Percentiles rank a stretch among this genome's conserved stretches.
phyloP scores from a whole-genome alignment of 1,140 invertebrate species.

The Chironomus tepperi region DNA sequence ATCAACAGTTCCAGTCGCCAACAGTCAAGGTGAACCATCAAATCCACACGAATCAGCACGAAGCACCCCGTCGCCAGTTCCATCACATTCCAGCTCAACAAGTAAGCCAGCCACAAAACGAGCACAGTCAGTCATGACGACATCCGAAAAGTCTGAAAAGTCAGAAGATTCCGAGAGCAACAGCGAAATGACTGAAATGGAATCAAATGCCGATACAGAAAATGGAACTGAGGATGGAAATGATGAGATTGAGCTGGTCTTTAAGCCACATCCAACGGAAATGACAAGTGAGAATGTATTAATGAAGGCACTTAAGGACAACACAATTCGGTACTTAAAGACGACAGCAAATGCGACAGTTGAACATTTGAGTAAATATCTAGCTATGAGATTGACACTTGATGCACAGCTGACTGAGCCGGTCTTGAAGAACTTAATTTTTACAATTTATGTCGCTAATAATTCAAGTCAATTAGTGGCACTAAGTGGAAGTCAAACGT shows the following conservation, averaged over 20 bases:
- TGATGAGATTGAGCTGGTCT: conserved; percentile 90
- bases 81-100: conserved; percentile 53
- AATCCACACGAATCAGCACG: conserved; percentile 54
- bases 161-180: conserved; percentile 53
- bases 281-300: conserved; percentile 76
- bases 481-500: conserved; percentile 75
- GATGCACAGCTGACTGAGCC: conserved; percentile 69
- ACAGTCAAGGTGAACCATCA: conserved; percentile 40
- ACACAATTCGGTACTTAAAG: conserved; percentile 82
- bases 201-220: conserved; percentile 67
- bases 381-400: conserved; percentile 83
- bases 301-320: conserved; percentile 73
- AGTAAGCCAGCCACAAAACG: conserved; percentile 48
- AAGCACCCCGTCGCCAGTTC: conserved; percentile 56
- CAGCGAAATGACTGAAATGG: conserved; percentile 51
- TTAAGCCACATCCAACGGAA: conserved; percentile 90
- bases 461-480: conserved; percentile 72
- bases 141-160: conserved; percentile 43
- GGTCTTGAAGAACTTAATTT: conserved; percentile 63
- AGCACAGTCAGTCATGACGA: conserved; percentile 52
- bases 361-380: conserved; percentile 91
- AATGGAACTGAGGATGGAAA: conserved; percentile 60
- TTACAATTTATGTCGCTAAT: conserved; percentile 84
- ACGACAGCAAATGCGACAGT: conserved; percentile 95
- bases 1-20: neutral